Percentiles rank a stretch among this genome's conserved stretches.
These are phyloP conservation scores for Tethea ocularis DNA, from an alignment of 2,888 invertebrate genomes.

Conservation along the genomic window DNA sequence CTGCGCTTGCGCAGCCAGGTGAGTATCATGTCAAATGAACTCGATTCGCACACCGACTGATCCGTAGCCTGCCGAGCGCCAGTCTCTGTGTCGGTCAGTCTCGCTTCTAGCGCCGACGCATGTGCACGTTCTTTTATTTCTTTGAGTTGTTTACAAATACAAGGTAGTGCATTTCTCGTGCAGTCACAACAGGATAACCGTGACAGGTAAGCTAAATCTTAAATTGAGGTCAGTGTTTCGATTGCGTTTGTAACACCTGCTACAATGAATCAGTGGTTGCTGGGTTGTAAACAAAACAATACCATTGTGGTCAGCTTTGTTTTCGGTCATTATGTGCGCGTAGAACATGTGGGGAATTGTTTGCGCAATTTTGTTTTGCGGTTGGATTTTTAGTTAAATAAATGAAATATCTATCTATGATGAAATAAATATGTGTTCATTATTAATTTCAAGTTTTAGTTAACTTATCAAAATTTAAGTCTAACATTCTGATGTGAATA, in stretches of 20 bases:
- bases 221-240: slow-evolving; percentile 63
- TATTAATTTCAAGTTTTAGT: no score
- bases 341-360: slow-evolving; percentile 38
- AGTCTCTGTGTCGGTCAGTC: slow-evolving; percentile 52
- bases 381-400: slow-evolving; percentile 8
- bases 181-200: slow-evolving; percentile 61
- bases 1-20: slow-evolving; percentile 26
- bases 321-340: slow-evolving; percentile 51
- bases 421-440: no score
- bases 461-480: no score
- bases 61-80: slow-evolving; percentile 33
- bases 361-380: slow-evolving; percentile 38
- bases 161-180: slow-evolving; percentile 55
- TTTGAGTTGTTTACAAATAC: slow-evolving; percentile 71
- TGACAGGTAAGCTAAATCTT: slow-evolving; percentile 67
- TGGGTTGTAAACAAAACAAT: slow-evolving; percentile 62
- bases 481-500: no score
- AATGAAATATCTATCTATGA: no score
- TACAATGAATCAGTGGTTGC: slow-evolving; percentile 26
- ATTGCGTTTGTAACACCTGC: slow-evolving; percentile 34
- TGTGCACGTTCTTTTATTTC: slow-evolving; percentile 50
- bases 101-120: slow-evolving; percentile 53
- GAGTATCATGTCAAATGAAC: slow-evolving; percentile 60
- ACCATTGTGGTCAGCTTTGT: slow-evolving; percentile 56
- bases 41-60: slow-evolving; percentile 58